Percentiles rank a stretch among this genome's conserved stretches.
Evolutionary conservation across 2,797 vertebrate genomes (phyloP).

Genomic region (Fistularia tabacaria): DNA sequence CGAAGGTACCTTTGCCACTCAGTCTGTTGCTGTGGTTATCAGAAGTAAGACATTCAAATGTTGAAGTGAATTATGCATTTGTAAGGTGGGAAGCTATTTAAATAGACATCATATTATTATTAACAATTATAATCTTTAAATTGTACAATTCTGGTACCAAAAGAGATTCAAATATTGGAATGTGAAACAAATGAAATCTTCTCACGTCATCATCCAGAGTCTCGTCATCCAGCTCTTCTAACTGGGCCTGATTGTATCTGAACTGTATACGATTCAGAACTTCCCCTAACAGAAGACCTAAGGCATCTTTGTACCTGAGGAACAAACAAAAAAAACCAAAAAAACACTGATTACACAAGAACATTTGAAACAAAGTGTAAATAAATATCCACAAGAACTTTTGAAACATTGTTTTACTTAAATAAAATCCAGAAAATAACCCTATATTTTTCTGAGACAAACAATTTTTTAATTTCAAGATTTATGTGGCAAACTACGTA

Average conservation of each 20-base stretch:
- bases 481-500: too few relatives aligned
- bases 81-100: background rate
- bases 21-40: slow-evolving; percentile 86
- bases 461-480: background rate
- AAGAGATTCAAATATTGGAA: background rate
- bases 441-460: background rate
- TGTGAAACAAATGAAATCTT: slow-evolving; percentile 3
- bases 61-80: background rate
- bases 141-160: background rate
- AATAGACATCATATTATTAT: too few relatives aligned
- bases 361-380: slow-evolving; percentile 2
- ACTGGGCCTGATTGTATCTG: slow-evolving; percentile 92
- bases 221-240: slow-evolving; percentile 97
- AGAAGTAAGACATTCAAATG: slow-evolving; percentile 28
- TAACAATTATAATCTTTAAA: too few relatives aligned
- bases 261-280: slow-evolving; percentile 96
- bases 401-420: background rate
- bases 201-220: slow-evolving; percentile 96
- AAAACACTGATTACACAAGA: slow-evolving; percentile 1
- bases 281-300: slow-evolving; percentile 90
- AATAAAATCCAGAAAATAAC: background rate
- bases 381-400: background rate
- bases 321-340: slow-evolving; percentile 5
- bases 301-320: slow-evolving; percentile 91
- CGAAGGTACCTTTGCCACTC: slow-evolving; percentile 98